Evolutionary conservation across 2,113 vertebrate genomes (phyloP), one percentile per base, ranked within the genome.

Genomic region (Cryptomyrus ogoouensis): DNA sequence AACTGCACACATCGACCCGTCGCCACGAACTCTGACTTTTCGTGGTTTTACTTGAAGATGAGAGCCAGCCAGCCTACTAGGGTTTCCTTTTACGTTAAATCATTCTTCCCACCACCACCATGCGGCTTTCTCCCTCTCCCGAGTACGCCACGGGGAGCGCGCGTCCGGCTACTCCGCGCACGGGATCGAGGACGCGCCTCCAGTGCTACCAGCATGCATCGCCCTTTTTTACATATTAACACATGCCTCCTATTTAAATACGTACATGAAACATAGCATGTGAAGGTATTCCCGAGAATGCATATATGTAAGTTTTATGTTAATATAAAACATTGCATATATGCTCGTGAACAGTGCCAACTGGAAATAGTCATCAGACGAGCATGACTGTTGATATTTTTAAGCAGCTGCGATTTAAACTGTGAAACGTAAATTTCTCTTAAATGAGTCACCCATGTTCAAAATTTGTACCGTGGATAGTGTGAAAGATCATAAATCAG

Each of bases 91-190:
- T 89, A 13, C 27, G 88, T 50, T 53, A 89, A 62, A 85, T 80
- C 89, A 49, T 52, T n/a, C 49, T 74, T 52, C 74, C 89, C 31
- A 44, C 89, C 46, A 35, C 10, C 7, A 52, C 84, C 83, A 74
- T 87, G 89, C 89, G 89, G 83, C 31, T 53, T 58, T 66, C 42
- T 56, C n/a, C 58, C 70, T 49, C 27, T 83, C 85, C 70, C 31
- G 46, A 46, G 88, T 89, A 47, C 66, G 70, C 42, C 47, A 84
- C 50, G 21, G 89, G 52, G 77, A 39, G 77, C 52, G 77, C 35
- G 89, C 89, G 42, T n/a, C 49, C 46, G 88, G 31, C 66, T 80
- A 50, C 44, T 15, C 46, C 58, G 62, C 88, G 88, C 74, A 47
- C 35, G 24, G 35, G 24, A 24, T 56, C 89, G 49, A n/a, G 89